Evolutionary conservation across 30 jellyfish, hydroid and myxozoan genomes (phyloP), one percentile per base, ranked within the genome.

Genomic region (Aurelia aurita): DNA sequence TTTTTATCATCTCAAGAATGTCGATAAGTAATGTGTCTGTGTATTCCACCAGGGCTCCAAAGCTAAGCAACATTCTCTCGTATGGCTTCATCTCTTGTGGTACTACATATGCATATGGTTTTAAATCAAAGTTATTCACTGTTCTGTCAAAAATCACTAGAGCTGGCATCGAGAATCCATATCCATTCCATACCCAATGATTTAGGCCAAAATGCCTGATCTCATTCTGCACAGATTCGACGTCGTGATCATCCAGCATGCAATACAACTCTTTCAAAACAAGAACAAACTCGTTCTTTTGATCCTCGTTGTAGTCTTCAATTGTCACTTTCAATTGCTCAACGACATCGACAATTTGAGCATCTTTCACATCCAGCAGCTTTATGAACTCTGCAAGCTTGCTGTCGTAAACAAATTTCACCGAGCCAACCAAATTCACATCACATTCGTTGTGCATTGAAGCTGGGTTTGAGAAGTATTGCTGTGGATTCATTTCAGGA

Each of bases 121-220:
- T 60, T 25, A 82, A 60, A 57, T 72, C 80, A 19, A 58, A 39
- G 47, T 46, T 21, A n/a, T 28, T 31, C 16, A 22, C 72, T 13
- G 5, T 14, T 4, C 16, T 39, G 9, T 58, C 45, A 6, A 69
- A 67, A 20, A 58, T 60, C 27, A 82, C 43, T 18, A 31, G 55
- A 15, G 57, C 11, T 49, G 92, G 81, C n/a, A 20, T 21, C 2
- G 76, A 32, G 29, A 82, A 82, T 19, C 86, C 86, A 18, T 16
- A 13, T 29, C 85, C 92, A 43, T 62, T 46, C 92, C 86, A 72
- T 5, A 69, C 79, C 92, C 92, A 82, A 2, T 34, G 27, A 4
- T 18, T 32, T n/a, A 23, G 19, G 16, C 51, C 51, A 39, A 39
- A 0, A 39, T 39, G 51, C 1, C 51, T 39, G 51, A 39, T 39